These are phyloP conservation scores for Scaptomyza reducta DNA, from an alignment of 2,888 invertebrate species.

Conservation along the genomic window DNA sequence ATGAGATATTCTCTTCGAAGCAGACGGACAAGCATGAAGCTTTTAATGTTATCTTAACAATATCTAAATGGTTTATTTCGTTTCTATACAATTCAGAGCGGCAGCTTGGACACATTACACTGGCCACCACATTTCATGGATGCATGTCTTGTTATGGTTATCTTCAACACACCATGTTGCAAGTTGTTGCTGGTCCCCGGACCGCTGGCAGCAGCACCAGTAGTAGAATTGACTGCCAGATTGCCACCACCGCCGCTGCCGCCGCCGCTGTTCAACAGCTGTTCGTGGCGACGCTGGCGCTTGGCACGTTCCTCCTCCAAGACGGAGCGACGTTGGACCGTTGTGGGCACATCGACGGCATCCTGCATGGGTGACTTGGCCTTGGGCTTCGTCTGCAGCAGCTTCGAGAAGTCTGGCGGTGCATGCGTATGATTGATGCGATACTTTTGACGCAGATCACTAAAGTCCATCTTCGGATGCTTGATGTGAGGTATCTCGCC, in stretches of 20 bases:
- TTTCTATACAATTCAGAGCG: slow-evolving; percentile 18
- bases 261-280: slow-evolving; percentile 64
- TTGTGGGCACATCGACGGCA: slow-evolving; percentile 79
- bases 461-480: slow-evolving; percentile 88
- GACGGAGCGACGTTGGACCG: slow-evolving; percentile 80
- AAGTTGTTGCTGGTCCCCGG: slow-evolving; percentile 30
- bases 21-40: neutral
- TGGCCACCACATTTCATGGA: slow-evolving; percentile 6
- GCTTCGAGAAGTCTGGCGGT: slow-evolving; percentile 82
- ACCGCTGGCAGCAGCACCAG: neutral
- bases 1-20: neutral
- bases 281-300: slow-evolving; percentile 82
- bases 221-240: neutral
- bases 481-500: slow-evolving; percentile 94
- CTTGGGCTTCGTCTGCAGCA: slow-evolving; percentile 81
- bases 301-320: slow-evolving; percentile 83
- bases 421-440: slow-evolving; percentile 80
- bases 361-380: slow-evolving; percentile 83
- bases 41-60: neutral
- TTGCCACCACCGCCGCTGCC: neutral
- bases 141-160: slow-evolving; percentile 49
- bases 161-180: slow-evolving; percentile 66
- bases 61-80: slow-evolving; percentile 11
- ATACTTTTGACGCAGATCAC: slow-evolving; percentile 83
- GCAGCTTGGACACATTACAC: slow-evolving; percentile 15